Percentiles rank a stretch among this genome's conserved stretches.
Evolutionary conservation across 2,797 vertebrate species (phyloP).

Genomic region (Triplophysa bombifrons): DNA sequence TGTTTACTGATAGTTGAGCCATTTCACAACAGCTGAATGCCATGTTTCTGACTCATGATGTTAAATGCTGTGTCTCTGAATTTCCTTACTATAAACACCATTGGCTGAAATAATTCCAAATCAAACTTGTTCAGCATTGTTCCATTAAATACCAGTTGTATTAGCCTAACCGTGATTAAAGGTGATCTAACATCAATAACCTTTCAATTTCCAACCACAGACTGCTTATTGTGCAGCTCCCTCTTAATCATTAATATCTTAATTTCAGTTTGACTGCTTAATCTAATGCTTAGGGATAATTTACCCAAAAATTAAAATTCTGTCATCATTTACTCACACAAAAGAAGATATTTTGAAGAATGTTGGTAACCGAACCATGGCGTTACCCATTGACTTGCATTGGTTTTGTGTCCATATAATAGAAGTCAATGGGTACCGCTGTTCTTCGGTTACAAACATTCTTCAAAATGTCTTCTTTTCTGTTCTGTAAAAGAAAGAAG

Average conservation of each 20-base stretch:
- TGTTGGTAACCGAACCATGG: too few relatives aligned
- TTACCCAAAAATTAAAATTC: too few relatives aligned
- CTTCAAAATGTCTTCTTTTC: too few relatives aligned
- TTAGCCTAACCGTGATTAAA: slow-evolving; percentile 2
- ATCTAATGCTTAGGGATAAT: not conserved
- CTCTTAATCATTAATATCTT: not conserved
- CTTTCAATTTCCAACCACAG: not conserved
- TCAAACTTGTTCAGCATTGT: not conserved
- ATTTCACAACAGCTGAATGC: not conserved
- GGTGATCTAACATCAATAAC: not conserved
- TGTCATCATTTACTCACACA: too few relatives aligned
- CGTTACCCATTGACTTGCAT: too few relatives aligned
- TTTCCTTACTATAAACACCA: not conserved
- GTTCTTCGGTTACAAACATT: too few relatives aligned
- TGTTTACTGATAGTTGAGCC: slow-evolving; percentile 6
- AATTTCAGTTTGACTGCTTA: not conserved
- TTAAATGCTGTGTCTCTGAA: not conserved
- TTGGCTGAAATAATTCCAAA: not conserved
- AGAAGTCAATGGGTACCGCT: too few relatives aligned
- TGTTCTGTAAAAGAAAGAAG: too few relatives aligned
- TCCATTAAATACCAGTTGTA: not conserved
- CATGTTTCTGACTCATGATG: not conserved
- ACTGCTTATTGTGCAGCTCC: not conserved
- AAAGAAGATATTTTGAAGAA: too few relatives aligned
- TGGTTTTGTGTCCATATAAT: too few relatives aligned